These are phyloP conservation scores for Menidia menidia DNA, from an alignment of 2,797 vertebrate species.

Conservation along the genomic window DNA sequence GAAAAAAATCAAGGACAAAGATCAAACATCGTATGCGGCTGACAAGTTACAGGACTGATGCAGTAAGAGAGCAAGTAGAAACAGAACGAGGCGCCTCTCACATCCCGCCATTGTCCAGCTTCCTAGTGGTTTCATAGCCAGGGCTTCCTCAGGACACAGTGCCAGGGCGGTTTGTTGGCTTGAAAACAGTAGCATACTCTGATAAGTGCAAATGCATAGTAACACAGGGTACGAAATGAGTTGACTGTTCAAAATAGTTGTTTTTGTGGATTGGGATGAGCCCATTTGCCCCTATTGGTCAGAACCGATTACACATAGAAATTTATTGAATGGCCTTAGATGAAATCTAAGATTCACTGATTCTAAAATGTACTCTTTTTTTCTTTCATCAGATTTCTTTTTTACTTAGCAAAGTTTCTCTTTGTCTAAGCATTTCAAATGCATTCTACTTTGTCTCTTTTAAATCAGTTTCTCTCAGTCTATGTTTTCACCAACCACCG, in stretches of 20 bases:
- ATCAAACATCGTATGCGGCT: slow-evolving; percentile 27
- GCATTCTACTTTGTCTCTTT: not conserved
- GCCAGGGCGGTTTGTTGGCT: slow-evolving; percentile 16
- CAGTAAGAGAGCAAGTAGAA: slow-evolving; percentile 22
- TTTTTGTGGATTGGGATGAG: not conserved
- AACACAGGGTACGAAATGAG: not conserved
- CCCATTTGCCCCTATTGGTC: no score
- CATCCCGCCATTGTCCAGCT: slow-evolving; percentile 83
- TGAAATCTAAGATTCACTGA: not conserved
- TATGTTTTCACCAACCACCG: not conserved
- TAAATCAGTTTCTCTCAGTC: not conserved
- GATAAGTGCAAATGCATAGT: slow-evolving; percentile 8
- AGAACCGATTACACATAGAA: no score
- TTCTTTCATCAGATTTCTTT: not conserved
- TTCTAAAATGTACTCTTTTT: not conserved
- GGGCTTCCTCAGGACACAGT: slow-evolving; percentile 66
- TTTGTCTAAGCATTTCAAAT: not conserved
- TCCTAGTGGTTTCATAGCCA: slow-evolving; percentile 64
- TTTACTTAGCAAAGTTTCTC: not conserved
- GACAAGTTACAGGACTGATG: slow-evolving; percentile 19
- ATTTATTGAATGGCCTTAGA: not conserved
- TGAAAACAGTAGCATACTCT: slow-evolving; percentile 23
- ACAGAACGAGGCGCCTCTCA: slow-evolving; percentile 56
- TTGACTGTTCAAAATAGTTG: not conserved
- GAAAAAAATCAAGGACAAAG: slow-evolving; percentile 28